Evolutionary conservation across 2,797 vertebrate species (phyloP).

Genomic region (Sternotherus odoratus): DNA sequence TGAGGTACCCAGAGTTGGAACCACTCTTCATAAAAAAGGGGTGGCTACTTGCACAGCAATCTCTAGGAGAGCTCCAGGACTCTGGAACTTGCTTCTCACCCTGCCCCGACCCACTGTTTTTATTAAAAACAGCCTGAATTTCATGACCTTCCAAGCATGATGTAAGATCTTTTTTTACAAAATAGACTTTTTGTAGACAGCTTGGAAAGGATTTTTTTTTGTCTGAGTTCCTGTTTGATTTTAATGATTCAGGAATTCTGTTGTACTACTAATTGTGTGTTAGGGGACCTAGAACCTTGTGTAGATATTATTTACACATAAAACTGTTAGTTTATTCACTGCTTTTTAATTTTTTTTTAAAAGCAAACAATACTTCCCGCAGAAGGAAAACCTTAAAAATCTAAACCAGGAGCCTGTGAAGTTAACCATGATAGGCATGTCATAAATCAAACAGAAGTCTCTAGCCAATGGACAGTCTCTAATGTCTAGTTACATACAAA

Average conservation of each 20-base stretch:
- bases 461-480: not conserved
- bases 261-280: not conserved
- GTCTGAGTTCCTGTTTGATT: not conserved
- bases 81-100: not conserved
- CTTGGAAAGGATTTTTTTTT: not conserved
- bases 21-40: not conserved
- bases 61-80: not conserved
- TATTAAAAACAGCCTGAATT: not conserved
- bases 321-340: too few relatives aligned
- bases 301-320: not conserved
- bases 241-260: not conserved
- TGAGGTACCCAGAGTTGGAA: not conserved
- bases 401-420: not conserved
- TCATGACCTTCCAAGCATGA: not conserved
- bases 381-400: not conserved
- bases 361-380: not conserved
- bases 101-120: not conserved
- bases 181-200: not conserved
- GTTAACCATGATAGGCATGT: not conserved
- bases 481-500: not conserved
- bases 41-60: not conserved
- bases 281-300: not conserved
- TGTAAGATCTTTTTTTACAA: not conserved
- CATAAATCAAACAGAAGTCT: not conserved
- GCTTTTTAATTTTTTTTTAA: too few relatives aligned